Base-by-base conservation (phyloP, 1,140 invertebrate genomes). In the Drosophila bipectinata region DNA sequence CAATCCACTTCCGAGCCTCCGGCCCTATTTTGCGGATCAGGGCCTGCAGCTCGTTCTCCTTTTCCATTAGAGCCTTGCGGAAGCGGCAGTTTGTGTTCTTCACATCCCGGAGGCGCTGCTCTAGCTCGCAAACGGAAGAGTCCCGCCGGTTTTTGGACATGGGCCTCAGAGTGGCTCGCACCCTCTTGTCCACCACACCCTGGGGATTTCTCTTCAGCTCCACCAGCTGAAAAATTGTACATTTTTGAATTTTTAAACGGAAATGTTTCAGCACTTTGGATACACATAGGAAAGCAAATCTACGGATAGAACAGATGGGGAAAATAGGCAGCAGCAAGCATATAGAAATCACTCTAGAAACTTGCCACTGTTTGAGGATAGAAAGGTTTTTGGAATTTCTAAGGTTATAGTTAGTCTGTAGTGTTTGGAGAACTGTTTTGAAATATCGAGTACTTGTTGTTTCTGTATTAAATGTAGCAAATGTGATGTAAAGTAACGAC, bases 181-280 rank as follows among this genome's bases (percentile, higher is more conserved):
- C 95, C 62, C 97, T 92, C 77, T 97, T 96, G 84, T 97, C 96
- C 47, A 96, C 95, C 4, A 94, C 94, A 1, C 96, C 96, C 78
- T 96, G 95, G 2, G 97, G 97, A 93, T 98, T 98, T 68, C 97
- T 94, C 75, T 96, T 95, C 24, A 98, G 93, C 92, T 98, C 97
- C 72, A 98, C 94, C 21, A 98, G 92, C 97, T 98, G 92, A 8
- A 92, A 92, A 26, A 8, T 9, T 21, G 39, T 54, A 53, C 21
- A 49, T 49, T 44, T 45, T 24, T 44, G 26, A 28, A 41, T 4
- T 34, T 67, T 69, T 39, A 57, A 34, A 8, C 4, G 9, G 48
- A 72, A 63, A 56, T 58, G 30, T 41, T 6, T n/a, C 6, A 52
- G 48, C 15, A 68, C 47, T 21, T 21, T 10, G 44, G 44, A 7